phyloP scores from a whole-genome alignment of 1,140 invertebrate species.

The Drosophila miranda region DNA sequence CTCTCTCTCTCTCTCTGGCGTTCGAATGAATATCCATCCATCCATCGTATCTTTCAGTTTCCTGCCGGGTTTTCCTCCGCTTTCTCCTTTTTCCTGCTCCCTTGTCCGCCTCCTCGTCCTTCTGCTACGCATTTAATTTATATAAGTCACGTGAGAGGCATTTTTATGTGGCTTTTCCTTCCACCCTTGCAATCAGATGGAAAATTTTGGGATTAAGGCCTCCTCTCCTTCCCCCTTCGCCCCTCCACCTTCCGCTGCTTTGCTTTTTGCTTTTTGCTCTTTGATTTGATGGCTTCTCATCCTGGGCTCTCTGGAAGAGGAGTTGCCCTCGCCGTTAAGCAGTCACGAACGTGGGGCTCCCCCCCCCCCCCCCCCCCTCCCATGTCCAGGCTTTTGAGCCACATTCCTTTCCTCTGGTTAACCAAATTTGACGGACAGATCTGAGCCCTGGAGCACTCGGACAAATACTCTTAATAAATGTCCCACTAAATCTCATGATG shows the following conservation, averaged over 20 bases:
- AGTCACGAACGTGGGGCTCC: too few relatives aligned
- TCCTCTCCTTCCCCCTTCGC: too few relatives aligned
- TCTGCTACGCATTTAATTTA: slow-evolving; percentile 62
- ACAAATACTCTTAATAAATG: slow-evolving; percentile 39
- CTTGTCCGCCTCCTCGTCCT: neutral
- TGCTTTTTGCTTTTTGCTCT: slow-evolving; percentile 13
- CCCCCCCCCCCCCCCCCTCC: too few relatives aligned
- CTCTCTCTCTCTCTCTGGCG: neutral
- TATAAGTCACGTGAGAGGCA: slow-evolving; percentile 70
- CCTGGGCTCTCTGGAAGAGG: neutral
- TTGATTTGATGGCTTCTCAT: slow-evolving; percentile 57
- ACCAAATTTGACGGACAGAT: slow-evolving; percentile 22
- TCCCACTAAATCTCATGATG: slow-evolving; percentile 44
- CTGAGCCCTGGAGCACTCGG: slow-evolving; percentile 24
- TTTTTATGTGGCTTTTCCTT: slow-evolving; percentile 45
- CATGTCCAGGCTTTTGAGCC: too few relatives aligned
- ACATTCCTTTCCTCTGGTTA: neutral
- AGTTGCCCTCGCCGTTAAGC: neutral
- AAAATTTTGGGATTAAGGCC: slow-evolving; percentile 31
- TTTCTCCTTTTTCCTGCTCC: neutral
- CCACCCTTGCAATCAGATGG: slow-evolving; percentile 33
- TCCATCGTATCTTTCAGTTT: slow-evolving; percentile 46
- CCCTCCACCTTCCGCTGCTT: too few relatives aligned
- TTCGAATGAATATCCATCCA: slow-evolving; percentile 27
- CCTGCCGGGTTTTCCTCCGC: slow-evolving; percentile 24